phyloP scores from a whole-genome alignment of 2,888 invertebrate genomes.

The Octodonta nipae region DNA sequence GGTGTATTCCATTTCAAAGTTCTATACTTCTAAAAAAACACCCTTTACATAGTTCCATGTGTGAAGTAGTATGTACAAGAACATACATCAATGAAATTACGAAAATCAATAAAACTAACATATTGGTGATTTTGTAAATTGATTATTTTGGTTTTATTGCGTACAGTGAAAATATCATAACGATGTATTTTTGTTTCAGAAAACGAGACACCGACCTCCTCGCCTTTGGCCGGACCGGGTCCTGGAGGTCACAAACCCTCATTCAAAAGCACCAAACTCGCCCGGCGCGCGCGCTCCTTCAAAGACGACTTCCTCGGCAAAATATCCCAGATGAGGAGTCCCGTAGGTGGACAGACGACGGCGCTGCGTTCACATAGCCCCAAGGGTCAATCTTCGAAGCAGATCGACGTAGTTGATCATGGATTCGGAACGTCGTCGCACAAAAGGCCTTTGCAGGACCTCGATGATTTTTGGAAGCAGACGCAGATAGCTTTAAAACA shows the following conservation, averaged over 20 bases:
- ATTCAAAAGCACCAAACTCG: conserved; percentile 63
- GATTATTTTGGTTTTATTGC: too few relatives aligned
- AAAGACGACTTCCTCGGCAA: conserved; percentile 83
- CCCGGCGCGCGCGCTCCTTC: conserved; percentile 76
- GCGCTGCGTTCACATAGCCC: conserved; percentile 32
- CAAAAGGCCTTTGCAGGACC: conserved; percentile 29
- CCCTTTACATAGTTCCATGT: too few relatives aligned
- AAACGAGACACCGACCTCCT: conserved; percentile 25
- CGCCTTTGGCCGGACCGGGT: conserved; percentile 32
- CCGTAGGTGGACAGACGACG: conserved; percentile 27
- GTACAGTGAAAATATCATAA: too few relatives aligned
- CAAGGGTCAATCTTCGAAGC: conserved; percentile 30
- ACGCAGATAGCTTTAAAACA: conserved; percentile 69
- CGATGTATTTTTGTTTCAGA: conserved; percentile 25
- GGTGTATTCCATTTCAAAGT: too few relatives aligned
- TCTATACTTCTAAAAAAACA: too few relatives aligned
- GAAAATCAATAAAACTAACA: too few relatives aligned
- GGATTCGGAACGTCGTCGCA: conserved; percentile 11
- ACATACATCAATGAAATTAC: too few relatives aligned
- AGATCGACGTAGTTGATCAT: conserved; percentile 21
- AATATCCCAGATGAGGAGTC: conserved; percentile 79
- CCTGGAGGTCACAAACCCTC: conserved; percentile 62
- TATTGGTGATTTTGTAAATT: too few relatives aligned
- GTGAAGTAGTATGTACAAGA: too few relatives aligned
- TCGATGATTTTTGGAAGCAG: conserved; percentile 33